Evolutionary conservation across 2,797 vertebrate genomes (phyloP), one percentile per base, ranked within the genome.

Genomic region (Delichon dasypus): DNA sequence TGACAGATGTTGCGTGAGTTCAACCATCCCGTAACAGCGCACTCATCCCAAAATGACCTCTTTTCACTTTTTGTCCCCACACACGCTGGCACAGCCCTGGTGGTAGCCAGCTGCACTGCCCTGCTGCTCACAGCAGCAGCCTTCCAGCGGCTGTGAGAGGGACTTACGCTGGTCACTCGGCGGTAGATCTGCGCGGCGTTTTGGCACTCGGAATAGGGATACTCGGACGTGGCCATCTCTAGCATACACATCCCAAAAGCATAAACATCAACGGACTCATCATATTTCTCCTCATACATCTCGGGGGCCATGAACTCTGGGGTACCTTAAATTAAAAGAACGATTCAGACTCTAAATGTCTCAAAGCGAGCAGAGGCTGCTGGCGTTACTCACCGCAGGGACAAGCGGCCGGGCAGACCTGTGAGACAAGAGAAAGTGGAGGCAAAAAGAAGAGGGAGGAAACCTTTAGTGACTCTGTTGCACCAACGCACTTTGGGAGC

Each of bases 241-340:
- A 99, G 98, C 99, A 99, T 99, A 96, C 99, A 99, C 99, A 99
- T 99, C 95, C 99, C 99, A 96, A 99, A 99, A 97, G 99, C 99
- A 97, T 99, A 99, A 32, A 99, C 99, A 55, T 99, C 99, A 93
- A 99, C 99, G 25, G 98, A 99, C 85, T 99, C 99, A 96, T 99
- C 99, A 32, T 99, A 99, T 98, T 99, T 99, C 98, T 99, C 99
- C 96, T 99, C 99, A 93, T 99, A 99, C 99, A 99, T 99, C 98
- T 99, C 99, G 64, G 99, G 99, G 86, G 99, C 99, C 99, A 99
- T 99, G 97, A 99, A 99, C 98, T 99, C 99, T 98, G 99, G 99
- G 96, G 99, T 99, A 98, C 99, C 99, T 99, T 96, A 99, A 99
- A 99, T 99, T 99, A 99, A 99, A 99, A 99, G 98, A 99, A 99